Evolutionary conservation across 2,888 invertebrate genomes (phyloP), one percentile per base, ranked within the genome.

Genomic region (Clepsis dumicolana): DNA sequence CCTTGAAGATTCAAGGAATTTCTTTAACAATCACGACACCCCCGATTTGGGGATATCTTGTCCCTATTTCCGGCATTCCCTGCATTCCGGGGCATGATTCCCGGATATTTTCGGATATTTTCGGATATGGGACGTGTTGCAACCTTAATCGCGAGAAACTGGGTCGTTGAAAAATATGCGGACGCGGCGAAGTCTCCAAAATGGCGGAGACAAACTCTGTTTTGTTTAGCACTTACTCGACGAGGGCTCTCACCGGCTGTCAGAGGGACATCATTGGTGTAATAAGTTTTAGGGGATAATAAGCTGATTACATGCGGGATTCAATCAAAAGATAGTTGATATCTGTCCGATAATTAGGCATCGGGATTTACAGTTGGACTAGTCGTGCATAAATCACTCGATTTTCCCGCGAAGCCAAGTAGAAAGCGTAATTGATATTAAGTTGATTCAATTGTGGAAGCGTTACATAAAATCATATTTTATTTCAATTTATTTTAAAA

Each of bases 221-320:
- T 86, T 88, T 90, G 87, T 89, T 89, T 89, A 85, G 85, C 82
- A 81, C 88, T 88, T 75, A 62, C 72, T 25, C 66, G 16, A 62
- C 73, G 71, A 75, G 75, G 71, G 70, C 72, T 67, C 72, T 74
- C 35, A 38, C 14, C 12, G 14, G 48, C 59, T 60, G 60, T 65
- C 70, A 73, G 69, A 73, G 70, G 70, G 52, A 48, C 61, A 21
- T 52, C 65, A 53, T 53, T 56, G 56, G 21, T 35, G 35, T 27
- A 56, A 25, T 56, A 50, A 54, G 24, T 50, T 62, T 7, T 8
- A n/a, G 12, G 29, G 48, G 48, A 56, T 27, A 32, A 62, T 56
- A 62, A 67, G 50, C 18, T 35, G 56, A 56, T 56, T 50, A 66
- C 44, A 32, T 27, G 24, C 12, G 2, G 5, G 16, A n/a, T 48